Conservation (phyloP, 1,140 invertebrate species). For the Drosophila leontia region DNA sequence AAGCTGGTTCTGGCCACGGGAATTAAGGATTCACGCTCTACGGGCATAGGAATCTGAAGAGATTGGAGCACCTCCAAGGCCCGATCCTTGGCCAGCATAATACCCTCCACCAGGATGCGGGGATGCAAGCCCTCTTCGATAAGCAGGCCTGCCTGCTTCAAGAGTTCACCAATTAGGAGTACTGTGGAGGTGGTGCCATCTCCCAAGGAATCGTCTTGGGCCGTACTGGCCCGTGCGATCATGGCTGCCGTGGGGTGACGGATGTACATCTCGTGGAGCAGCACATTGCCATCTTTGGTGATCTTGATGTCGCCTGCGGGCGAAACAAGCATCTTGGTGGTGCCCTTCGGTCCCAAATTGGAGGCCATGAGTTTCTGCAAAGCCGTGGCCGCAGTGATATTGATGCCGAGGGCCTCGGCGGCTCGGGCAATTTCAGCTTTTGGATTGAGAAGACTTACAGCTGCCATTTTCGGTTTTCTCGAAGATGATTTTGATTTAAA, state of each 20-base stretch:
- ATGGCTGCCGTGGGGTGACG: conserved; percentile 99
- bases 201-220: conserved; percentile 99
- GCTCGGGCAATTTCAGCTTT: conserved; percentile 99
- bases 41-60: conserved; percentile 90
- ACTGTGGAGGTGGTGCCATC: conserved; percentile 99
- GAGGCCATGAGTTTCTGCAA: conserved; percentile 99
- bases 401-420: conserved; percentile 97
- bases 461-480: conserved; percentile 90
- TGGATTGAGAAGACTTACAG: conserved; percentile 98
- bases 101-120: conserved; percentile 97
- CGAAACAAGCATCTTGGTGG: conserved; percentile 99
- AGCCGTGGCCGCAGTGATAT: conserved; percentile 97
- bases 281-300: conserved; percentile 99
- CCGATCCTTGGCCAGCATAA: conserved; percentile 94
- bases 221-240: conserved; percentile 98
- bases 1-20: conserved; percentile 95
- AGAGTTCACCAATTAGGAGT: conserved; percentile 97
- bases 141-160: conserved; percentile 98
- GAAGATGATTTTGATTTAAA: neutral
- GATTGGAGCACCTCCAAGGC: conserved; percentile 95
- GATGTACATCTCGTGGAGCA: conserved; percentile 99
- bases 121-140: conserved; percentile 96
- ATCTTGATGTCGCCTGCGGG: conserved; percentile 99
- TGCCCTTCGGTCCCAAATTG: conserved; percentile 99
- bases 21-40: conserved; percentile 88